Evolutionary conservation across 1,140 invertebrate genomes (phyloP).

Genomic region (Achroia grisella): DNA sequence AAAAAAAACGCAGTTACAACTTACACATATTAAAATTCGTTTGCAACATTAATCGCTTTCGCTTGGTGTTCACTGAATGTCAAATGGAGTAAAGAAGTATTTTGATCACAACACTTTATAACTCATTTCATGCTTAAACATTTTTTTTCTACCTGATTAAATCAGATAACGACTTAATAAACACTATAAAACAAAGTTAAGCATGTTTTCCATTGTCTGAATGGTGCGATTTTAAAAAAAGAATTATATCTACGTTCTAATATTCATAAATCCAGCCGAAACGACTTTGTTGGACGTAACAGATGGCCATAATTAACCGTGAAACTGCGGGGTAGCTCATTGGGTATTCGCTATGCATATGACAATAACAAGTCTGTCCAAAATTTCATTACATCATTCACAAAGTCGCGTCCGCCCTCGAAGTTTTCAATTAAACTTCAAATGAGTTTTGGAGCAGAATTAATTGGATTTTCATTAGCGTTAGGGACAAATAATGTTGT

Average conservation of each 20-base stretch:
- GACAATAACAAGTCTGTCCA: conserved; percentile 55
- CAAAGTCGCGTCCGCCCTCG: conserved; percentile 46
- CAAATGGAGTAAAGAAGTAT: conserved; percentile 25
- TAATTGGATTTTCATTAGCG: conserved; percentile 72
- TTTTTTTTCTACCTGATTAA: conserved; percentile 48
- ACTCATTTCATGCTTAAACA: conserved; percentile 34
- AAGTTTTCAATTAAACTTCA: conserved; percentile 71
- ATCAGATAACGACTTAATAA: conserved; percentile 20
- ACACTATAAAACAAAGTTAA: conserved; percentile 20
- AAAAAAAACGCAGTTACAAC: too few relatives aligned
- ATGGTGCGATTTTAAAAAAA: conserved; percentile 13
- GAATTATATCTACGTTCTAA: conserved; percentile 17
- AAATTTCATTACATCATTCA: conserved; percentile 67
- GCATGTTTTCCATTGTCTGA: conserved; percentile 9
- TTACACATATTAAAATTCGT: too few relatives aligned
- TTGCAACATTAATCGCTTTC: too few relatives aligned
- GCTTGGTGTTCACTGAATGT: conserved; percentile 8
- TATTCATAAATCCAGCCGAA: conserved; percentile 32
- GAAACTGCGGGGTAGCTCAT: conserved; percentile 25
- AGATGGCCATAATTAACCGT: conserved; percentile 47
- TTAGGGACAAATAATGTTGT: conserved; percentile 69
- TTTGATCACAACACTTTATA: conserved; percentile 49
- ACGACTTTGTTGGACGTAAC: conserved; percentile 27
- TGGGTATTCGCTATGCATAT: conserved; percentile 35
- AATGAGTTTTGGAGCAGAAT: conserved; percentile 67